Conservation (phyloP, 2,797 vertebrate species). For the Hyperoplus immaculatus region DNA sequence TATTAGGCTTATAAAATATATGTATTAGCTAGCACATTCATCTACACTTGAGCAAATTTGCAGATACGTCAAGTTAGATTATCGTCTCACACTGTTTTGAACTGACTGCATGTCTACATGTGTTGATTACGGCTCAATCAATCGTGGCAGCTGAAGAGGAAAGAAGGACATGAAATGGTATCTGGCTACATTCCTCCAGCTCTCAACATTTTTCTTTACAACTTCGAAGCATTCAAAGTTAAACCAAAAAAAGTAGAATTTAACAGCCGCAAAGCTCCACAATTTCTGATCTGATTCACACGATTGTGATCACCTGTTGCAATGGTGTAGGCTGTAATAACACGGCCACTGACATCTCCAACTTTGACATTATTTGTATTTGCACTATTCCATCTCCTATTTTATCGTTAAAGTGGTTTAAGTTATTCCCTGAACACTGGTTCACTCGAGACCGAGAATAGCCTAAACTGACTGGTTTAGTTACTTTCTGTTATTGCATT, state of each 20-base stretch:
- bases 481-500: slow-evolving; percentile 70
- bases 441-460: slow-evolving; percentile 81
- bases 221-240: slow-evolving; percentile 65
- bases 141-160: slow-evolving; percentile 65
- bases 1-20: slow-evolving; percentile 55
- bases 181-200: slow-evolving; percentile 75
- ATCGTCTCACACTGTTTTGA: slow-evolving; percentile 55
- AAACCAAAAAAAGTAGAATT: slow-evolving; percentile 49
- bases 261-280: slow-evolving; percentile 51
- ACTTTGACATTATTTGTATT: slow-evolving; percentile 51
- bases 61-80: slow-evolving; percentile 58
- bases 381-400: slow-evolving; percentile 48
- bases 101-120: slow-evolving; percentile 50
- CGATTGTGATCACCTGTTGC: slow-evolving; percentile 53
- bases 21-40: slow-evolving; percentile 48
- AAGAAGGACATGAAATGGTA: slow-evolving; percentile 62
- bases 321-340: slow-evolving; percentile 47
- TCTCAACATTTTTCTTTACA: slow-evolving; percentile 77
- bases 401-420: slow-evolving; percentile 85
- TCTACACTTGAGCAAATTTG: slow-evolving; percentile 61
- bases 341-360: slow-evolving; percentile 64
- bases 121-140: slow-evolving; percentile 79
- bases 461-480: slow-evolving; percentile 81
- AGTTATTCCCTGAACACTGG: slow-evolving; percentile 86
- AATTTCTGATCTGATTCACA: slow-evolving; percentile 55